These are phyloP conservation scores for Endotricha flammealis DNA, from an alignment of 2,888 invertebrate genomes.

Conservation along the genomic window DNA sequence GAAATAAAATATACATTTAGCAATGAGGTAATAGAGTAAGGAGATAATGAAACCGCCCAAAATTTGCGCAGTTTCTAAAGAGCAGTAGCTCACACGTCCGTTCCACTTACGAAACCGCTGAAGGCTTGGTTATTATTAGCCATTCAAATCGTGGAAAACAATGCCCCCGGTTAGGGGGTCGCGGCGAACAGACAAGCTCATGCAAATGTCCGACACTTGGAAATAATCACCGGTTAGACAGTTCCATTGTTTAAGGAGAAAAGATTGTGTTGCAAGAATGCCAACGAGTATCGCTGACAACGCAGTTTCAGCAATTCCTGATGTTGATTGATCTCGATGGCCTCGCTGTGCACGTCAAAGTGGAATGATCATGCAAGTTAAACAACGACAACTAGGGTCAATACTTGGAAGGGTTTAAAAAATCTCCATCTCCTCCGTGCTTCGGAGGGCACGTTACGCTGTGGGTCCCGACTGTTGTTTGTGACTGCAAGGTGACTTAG, in stretches of 20 bases:
- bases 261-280: constrained; percentile 41
- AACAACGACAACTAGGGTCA: too few species aligned
- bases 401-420: too few species aligned
- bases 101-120: constrained; percentile 63
- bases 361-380: too few species aligned
- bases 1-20: too few species aligned
- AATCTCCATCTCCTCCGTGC: too few species aligned
- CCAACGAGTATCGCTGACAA: constrained; percentile 20
- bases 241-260: constrained; percentile 50
- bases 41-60: constrained; percentile 31
- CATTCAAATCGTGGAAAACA: constrained; percentile 63
- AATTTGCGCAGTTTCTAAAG: constrained; percentile 54
- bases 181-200: constrained; percentile 43
- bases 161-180: constrained; percentile 61
- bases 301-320: constrained; percentile 2
- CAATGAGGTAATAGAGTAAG: too few species aligned
- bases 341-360: too few species aligned
- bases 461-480: too few species aligned
- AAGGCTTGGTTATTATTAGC: constrained; percentile 56
- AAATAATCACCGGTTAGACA: constrained; percentile 47
- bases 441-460: too few species aligned
- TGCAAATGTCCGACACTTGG: constrained; percentile 57
- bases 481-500: too few species aligned
- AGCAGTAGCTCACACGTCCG: constrained; percentile 29
- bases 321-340: not conserved